Conservation (phyloP, 2,113 vertebrate genomes). For the Atractosteus spatula region DNA sequence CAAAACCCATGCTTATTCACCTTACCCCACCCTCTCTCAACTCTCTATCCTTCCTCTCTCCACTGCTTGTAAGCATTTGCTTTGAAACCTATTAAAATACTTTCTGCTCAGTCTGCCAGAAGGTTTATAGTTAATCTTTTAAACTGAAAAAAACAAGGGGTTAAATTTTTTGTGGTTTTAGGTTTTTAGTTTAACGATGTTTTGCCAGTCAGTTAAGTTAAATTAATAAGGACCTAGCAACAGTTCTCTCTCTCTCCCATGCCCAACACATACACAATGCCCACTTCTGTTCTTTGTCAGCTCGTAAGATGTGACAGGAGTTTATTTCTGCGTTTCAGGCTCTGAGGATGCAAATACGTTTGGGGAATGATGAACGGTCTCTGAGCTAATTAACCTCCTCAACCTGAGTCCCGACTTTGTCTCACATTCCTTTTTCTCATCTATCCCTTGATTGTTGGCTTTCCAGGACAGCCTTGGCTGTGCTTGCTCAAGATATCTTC, state of each 20-base stretch:
- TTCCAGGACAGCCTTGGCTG: too few species aligned
- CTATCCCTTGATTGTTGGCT: too few species aligned
- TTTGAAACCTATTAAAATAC: conserved; percentile 10
- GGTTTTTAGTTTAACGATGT: background rate
- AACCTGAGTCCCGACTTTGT: background rate
- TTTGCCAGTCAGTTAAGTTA: background rate
- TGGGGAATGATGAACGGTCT: conserved; percentile 5
- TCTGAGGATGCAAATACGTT: background rate
- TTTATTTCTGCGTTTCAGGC: conserved; percentile 2
- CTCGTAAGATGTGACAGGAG: background rate
- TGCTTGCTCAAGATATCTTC: too few species aligned
- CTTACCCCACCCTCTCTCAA: conserved; percentile 5
- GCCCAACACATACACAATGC: background rate
- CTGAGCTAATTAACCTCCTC: conserved; percentile 4
- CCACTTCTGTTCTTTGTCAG: conserved; percentile 8
- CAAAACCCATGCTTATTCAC: background rate
- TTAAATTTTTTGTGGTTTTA: background rate
- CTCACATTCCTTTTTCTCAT: background rate
- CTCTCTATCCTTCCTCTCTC: background rate
- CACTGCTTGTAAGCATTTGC: conserved; percentile 1
- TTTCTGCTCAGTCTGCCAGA: conserved; percentile 1
- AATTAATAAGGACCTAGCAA: conserved; percentile 4
- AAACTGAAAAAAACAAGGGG: background rate
- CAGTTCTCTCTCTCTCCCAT: background rate
- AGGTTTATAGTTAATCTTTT: conserved; percentile 5